Base-by-base conservation (phyloP, 2,888 invertebrate species). In the Chironomus tentans region DNA sequence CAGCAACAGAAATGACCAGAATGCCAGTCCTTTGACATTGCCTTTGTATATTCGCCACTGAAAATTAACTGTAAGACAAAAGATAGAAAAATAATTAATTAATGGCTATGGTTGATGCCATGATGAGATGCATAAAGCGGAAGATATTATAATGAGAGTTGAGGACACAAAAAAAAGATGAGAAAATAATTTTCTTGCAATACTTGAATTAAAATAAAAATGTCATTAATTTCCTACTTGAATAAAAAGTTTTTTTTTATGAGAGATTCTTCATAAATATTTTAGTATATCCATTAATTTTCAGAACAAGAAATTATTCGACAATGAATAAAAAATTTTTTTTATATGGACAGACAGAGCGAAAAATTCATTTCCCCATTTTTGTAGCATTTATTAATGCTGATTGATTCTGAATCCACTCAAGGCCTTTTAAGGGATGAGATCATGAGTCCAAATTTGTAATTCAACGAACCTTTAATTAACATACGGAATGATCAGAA, bases 21-120 rank as follows among this genome's bases (percentile, higher is more conserved):
- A 88, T 99, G 98, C 97, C 97, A 99, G 87, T 99, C 98, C 90
- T 98, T 97, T 88, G 96, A 96, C 98, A 98, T 98, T 85, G 98
- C 97, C 89, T 97, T 97, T 84, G 97, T 97, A 89, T 97, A 98
- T 86, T 98, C 97, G 82, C 96, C 96, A 87, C 96, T 95, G 91
- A 97, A 98, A 92, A 98, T 97, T 85, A 98, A 91, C 97, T 97
- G 90, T 79, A 89, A 70, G 78, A 79, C 73, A 75, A 79, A 78
- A 56, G 15, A 38, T 10, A 10, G 10, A 10, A 10, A 56, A 56
- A 56, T 56, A 15, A 56, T 38, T 56, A 56, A 28, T 56, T 68
- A 71, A 38, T 10, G n/a, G 38, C 2, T 38, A 38, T 38, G 38
- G 38, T 38, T 38, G 38, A 38, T 38, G 38, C 38, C 38, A 2